These are phyloP conservation scores for Noctilio leporinus DNA, from an alignment of 2,113 vertebrate species.

Conservation along the genomic window DNA sequence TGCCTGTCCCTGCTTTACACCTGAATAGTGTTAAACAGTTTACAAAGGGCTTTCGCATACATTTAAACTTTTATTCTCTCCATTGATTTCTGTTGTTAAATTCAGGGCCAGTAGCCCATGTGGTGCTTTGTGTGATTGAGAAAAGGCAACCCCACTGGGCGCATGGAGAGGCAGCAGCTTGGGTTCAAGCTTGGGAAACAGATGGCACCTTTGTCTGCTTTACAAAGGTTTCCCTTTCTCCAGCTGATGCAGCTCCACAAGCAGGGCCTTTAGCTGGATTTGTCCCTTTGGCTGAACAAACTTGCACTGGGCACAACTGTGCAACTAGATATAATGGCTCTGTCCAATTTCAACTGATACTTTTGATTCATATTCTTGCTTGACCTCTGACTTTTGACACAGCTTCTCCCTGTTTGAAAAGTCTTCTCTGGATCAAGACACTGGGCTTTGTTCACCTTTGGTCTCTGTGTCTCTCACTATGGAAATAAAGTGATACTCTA, in stretches of 20 bases:
- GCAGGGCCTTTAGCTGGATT: not conserved
- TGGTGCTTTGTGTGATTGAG: not conserved
- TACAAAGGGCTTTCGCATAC: constrained; percentile 11
- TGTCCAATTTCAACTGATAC: not conserved
- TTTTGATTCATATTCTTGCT: not conserved
- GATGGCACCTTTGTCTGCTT: constrained; percentile 4
- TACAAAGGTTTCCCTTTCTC: not conserved
- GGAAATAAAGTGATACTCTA: not conserved
- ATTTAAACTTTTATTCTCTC: not conserved
- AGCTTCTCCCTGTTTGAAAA: not conserved
- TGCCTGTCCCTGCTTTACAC: not conserved
- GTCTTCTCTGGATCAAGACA: not conserved
- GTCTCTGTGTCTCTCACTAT: not conserved
- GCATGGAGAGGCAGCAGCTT: not conserved
- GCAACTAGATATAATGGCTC: not conserved
- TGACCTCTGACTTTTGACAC: not conserved
- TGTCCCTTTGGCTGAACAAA: not conserved
- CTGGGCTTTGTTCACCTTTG: not conserved
- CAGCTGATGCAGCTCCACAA: not conserved
- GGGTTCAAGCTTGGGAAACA: not conserved
- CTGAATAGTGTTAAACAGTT: not conserved
- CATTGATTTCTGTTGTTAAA: not conserved
- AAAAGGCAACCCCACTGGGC: not conserved
- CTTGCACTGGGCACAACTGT: not conserved
- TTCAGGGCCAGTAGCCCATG: not conserved